These are phyloP conservation scores for Numenius phaeopus DNA, from an alignment of 2,797 vertebrate genomes.

Conservation along the genomic window DNA sequence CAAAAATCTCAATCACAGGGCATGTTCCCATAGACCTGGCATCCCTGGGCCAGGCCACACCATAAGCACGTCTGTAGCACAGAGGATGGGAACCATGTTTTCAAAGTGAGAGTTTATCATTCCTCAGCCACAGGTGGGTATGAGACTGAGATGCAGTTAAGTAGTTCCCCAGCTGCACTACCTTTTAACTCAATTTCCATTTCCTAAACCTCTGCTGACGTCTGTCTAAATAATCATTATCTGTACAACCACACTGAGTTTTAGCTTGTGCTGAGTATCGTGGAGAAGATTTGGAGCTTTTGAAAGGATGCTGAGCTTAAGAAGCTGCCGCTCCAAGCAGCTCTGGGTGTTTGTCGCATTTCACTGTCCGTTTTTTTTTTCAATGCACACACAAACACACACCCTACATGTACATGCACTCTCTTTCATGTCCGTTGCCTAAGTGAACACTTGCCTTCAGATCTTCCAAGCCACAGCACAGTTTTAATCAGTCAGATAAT, in stretches of 20 bases:
- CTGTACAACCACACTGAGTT: background rate
- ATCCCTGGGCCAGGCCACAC: background rate
- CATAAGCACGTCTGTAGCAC: rapidly evolving
- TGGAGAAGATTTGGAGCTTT: constrained; percentile 31
- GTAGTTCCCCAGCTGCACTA: background rate
- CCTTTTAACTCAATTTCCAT: constrained; percentile 37
- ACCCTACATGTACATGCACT: rapidly evolving
- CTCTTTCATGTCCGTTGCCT: background rate
- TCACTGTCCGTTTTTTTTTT: background rate
- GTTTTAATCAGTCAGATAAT: constrained; percentile 62
- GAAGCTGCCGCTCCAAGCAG: background rate
- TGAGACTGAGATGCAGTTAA: background rate
- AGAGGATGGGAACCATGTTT: background rate
- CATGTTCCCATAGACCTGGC: background rate
- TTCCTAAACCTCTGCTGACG: constrained; percentile 42
- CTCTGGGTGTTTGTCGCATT: background rate
- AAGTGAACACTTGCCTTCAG: background rate
- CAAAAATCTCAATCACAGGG: background rate
- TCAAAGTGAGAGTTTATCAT: background rate
- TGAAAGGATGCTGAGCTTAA: constrained; percentile 33
- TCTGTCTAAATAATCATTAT: constrained; percentile 52
- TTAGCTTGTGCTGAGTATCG: background rate
- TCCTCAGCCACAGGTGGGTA: background rate
- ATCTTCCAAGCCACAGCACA: constrained; percentile 42
- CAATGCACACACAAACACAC: background rate